Percentiles rank a stretch among this genome's conserved stretches.
Evolutionary conservation across 2,113 vertebrate genomes (phyloP).

Genomic region (Saguinus imperator): DNA sequence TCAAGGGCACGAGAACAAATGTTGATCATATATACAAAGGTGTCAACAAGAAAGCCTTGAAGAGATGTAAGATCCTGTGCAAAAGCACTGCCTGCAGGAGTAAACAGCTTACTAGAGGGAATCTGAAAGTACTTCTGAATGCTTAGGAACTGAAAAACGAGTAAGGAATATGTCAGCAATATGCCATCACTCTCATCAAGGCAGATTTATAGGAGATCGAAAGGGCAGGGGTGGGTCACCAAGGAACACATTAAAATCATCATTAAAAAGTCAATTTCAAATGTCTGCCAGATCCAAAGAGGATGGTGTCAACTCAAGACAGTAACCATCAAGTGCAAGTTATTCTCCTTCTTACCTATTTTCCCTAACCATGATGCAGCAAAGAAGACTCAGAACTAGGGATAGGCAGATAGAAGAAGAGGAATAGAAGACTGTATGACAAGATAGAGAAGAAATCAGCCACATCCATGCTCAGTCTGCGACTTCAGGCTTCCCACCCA

Average conservation of each 20-base stretch:
- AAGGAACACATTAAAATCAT: not conserved
- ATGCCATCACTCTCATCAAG: not conserved
- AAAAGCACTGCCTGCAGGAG: not conserved
- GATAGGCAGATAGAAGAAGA: not conserved
- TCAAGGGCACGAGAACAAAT: not conserved
- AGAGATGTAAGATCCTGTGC: not conserved
- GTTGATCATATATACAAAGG: not conserved
- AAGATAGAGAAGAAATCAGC: not conserved
- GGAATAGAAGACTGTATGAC: not conserved
- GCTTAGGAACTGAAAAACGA: not conserved
- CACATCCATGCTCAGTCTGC: not conserved
- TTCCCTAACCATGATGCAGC: not conserved
- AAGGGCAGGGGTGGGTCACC: rapidly evolving
- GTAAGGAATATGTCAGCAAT: not conserved
- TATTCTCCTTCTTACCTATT: not conserved
- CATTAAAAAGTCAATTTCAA: not conserved
- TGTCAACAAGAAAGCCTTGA: not conserved
- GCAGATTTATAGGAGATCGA: not conserved
- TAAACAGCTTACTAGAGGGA: not conserved
- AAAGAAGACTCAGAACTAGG: not conserved
- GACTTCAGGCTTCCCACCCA: not conserved
- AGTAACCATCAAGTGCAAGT: not conserved
- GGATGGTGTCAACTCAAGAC: not conserved
- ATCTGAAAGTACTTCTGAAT: not conserved
- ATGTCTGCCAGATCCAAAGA: not conserved